Percentiles rank a stretch among this genome's conserved stretches.
These are phyloP conservation scores for Zaprionus camerounensis DNA, from an alignment of 1,140 invertebrate species.

Conservation along the genomic window DNA sequence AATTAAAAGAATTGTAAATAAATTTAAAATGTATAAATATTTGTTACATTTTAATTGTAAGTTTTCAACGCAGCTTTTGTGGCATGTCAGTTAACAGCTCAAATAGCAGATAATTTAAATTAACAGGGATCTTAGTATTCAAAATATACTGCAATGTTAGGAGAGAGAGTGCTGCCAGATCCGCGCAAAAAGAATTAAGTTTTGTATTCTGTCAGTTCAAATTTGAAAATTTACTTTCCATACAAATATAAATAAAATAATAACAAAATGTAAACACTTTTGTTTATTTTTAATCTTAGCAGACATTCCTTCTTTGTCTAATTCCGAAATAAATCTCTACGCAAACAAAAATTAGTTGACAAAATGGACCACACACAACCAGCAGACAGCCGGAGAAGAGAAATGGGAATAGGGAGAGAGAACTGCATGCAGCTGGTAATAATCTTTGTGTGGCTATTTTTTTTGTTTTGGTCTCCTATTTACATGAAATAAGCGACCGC, in stretches of 20 bases:
- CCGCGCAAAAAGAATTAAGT: neutral
- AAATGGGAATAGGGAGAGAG: neutral
- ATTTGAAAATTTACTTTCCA: neutral
- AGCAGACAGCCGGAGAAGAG: neutral
- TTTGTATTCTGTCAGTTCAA: neutral
- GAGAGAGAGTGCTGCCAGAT: neutral
- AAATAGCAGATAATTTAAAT: neutral
- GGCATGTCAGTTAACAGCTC: conserved; percentile 1
- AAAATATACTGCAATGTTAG: conserved; percentile 3
- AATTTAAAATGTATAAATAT: neutral
- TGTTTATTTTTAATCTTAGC: conserved; percentile 2
- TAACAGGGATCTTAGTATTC: neutral
- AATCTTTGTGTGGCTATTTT: conserved; percentile 8
- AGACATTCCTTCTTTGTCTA: neutral
- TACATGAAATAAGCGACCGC: conserved; percentile 58
- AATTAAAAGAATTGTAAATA: neutral
- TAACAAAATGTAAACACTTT: neutral
- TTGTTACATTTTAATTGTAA: neutral
- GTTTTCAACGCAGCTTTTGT: neutral
- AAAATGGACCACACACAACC: neutral
- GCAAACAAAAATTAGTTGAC: neutral
- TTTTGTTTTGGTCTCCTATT: conserved; percentile 61
- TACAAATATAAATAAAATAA: neutral
- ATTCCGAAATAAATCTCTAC: neutral
- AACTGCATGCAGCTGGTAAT: neutral